Evolutionary conservation across 2,888 invertebrate genomes (phyloP), one percentile per base, ranked within the genome.

Genomic region (Pristionchus mayeri): DNA sequence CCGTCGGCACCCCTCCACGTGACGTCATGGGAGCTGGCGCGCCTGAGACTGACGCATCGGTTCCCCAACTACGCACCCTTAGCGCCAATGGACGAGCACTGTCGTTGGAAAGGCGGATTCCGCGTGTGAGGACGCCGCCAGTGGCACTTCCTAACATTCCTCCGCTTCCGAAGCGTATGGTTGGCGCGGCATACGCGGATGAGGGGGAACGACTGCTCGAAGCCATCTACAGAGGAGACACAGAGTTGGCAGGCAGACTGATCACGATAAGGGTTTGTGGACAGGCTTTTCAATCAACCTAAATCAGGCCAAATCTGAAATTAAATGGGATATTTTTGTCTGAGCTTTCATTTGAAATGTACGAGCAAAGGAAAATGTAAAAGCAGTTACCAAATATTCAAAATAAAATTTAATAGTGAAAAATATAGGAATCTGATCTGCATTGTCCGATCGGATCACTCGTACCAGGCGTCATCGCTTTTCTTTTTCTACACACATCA

Each of bases 151-250:
- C 76, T 30, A 78, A 78, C 52, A 78, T 78, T 11, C 76, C 76
- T 0, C 76, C 76, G 18, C 48, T 24, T 1, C 37, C 44, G 2
- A 18, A 13, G 37, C 40, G n/a, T n/a, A 21, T 54, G 13, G 9
- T 21, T 18, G 54, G 54, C n/a, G 54, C 54, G 21, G 24, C 37
- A 11, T 50, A 34, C 27, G 30, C 50, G 4, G 50, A 78, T 78
- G 76, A 48, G 9, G 76, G 76, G 27, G 50, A 78, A 27, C 76
- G 80, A 57, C 24, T 80, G 40, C 80, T 80, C 16, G 80, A 80
- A 57, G 54, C 57, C 2, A 80, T 80, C 16, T 54, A 40, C 24
- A 34, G 27, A 27, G 80, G 80, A 57, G 80, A 80, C 2, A 37
- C 6, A 13, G 80, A 78, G 30, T 50, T 16, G 34, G 76, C 76